Base-by-base conservation (phyloP, 2,888 invertebrate species). In the Athrips mouffetella region DNA sequence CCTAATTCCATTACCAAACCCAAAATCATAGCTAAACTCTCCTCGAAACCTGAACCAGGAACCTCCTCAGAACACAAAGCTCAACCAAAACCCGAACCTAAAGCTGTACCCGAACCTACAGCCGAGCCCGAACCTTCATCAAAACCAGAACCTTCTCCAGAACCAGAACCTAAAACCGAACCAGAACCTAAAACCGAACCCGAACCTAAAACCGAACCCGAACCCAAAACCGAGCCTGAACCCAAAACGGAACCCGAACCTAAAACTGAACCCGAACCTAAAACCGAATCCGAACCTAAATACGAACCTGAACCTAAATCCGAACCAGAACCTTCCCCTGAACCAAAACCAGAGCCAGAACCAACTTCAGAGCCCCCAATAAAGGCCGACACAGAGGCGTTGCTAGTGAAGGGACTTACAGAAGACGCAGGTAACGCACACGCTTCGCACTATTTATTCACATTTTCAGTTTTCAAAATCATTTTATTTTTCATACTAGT, bases 371-470 rank as follows among this genome's bases (percentile, higher is more conserved):
- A 86, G 61, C 70, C 80, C 0, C 72, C 75, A 61, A 67, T 83
- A 4, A 61, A 64, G 60, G 80, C 80, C 45, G 82, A 89, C 55
- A 87, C 91, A 1, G 84, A 80, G 73, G 79, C 68, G 67, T 82
- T 88, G 72, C 79, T 86, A 75, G 88, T 88, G 69, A 88, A 86
- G 70, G 88, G 88, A 77, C 81, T 88, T 60, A 79, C 60, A 63
- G 86, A 87, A 68, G 83, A 87, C 60, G 70, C 80, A 87, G 88
- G 88, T 88, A 86, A 87, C 63, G 78, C 83, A 80, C 78, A 53
- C 46, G 80, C 82, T 83, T 84, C 55, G 82, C 80, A 73, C 70
- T 10, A 10, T 31, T 18, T 2, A 1, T 10, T 31, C 21, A 21
- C 15, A 21, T 16, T 31, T 31, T 44, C 40, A 40, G 40, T 33